These are phyloP conservation scores for Saccopteryx bilineata DNA, from an alignment of 2,113 vertebrate genomes.

Conservation along the genomic window DNA sequence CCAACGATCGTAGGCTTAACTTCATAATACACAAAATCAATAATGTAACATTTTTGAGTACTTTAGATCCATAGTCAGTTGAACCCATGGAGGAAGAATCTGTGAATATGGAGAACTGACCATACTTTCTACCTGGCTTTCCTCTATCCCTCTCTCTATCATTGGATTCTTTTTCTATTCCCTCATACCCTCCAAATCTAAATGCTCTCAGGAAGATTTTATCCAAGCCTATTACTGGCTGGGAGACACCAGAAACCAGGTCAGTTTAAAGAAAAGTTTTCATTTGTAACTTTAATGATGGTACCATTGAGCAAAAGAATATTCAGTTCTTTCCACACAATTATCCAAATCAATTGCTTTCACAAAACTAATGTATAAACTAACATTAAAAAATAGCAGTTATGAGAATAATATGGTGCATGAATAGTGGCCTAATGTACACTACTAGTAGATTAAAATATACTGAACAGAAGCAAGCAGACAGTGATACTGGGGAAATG, in stretches of 20 bases:
- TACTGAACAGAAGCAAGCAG: neutral
- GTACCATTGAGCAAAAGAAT: neutral
- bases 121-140: neutral
- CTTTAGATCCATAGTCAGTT: neutral
- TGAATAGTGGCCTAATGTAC: neutral
- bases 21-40: neutral
- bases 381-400: conserved; percentile 13
- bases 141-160: neutral
- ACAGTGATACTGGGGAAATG: conserved; percentile 23
- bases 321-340: neutral
- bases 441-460: neutral
- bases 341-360: conserved; percentile 44
- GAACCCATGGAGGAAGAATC: neutral
- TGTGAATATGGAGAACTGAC: neutral
- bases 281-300: conserved; percentile 24
- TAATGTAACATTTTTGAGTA: neutral
- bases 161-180: neutral
- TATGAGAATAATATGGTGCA: conserved; percentile 6
- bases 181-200: neutral
- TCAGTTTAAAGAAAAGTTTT: conserved; percentile 20
- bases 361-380: conserved; percentile 34
- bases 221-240: neutral
- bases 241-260: neutral
- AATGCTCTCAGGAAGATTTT: neutral
- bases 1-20: neutral